Percentiles rank a stretch among this genome's conserved stretches.
Evolutionary conservation across 2,797 vertebrate genomes (phyloP).

Genomic region (Ptychobarbus kaznakovi): DNA sequence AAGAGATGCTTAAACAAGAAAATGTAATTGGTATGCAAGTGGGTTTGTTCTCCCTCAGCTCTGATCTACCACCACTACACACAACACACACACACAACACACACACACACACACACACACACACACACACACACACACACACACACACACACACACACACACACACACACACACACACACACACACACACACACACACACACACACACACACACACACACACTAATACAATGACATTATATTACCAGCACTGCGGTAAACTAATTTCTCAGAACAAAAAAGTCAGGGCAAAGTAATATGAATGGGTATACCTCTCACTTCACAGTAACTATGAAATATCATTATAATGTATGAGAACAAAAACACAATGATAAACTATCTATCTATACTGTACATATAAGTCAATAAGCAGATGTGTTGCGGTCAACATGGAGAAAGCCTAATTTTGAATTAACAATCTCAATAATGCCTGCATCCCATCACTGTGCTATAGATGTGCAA

Average conservation of each 20-base stretch:
- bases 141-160: background rate
- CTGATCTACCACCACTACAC: too few relatives aligned
- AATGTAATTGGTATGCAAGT: slow-evolving; percentile 28
- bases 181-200: slow-evolving; percentile 8
- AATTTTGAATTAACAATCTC: background rate
- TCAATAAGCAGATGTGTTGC: background rate
- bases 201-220: background rate
- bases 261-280: background rate
- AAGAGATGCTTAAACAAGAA: slow-evolving; percentile 28
- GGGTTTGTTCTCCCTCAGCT: slow-evolving; percentile 22
- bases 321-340: slow-evolving; percentile 6
- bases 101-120: background rate
- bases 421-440: background rate
- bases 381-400: background rate
- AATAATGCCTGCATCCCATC: background rate
- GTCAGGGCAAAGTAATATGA: background rate
- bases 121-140: slow-evolving; percentile 1
- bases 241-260: background rate
- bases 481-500: background rate
- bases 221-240: background rate
- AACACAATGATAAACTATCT: background rate
- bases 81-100: background rate
- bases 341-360: background rate
- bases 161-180: background rate
- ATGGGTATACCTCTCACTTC: background rate